Base-by-base conservation (phyloP, 2,113 vertebrate species). In the Harpagus bidentatus region DNA sequence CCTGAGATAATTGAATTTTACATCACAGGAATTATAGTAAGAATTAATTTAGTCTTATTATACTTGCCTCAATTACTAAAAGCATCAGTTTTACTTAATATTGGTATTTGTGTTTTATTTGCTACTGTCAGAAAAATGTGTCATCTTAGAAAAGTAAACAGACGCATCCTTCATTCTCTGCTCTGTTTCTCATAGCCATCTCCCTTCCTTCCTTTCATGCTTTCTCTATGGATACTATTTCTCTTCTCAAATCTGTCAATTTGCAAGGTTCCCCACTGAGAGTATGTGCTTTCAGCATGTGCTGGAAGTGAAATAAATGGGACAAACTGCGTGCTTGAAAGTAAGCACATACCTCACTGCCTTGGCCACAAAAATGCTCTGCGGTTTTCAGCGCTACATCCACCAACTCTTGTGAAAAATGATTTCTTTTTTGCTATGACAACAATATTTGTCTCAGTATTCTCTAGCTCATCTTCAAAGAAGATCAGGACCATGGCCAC, bases 41-140 rank as follows among this genome's bases (percentile, higher is more conserved):
- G 32, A 80, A 95, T 90, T 87, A 85, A 50, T 94, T 93, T 86
- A 92, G 95, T 86, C 88, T 81, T 65, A 10, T 88, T 95, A 70
- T 70, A 83, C 71, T 93, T 88, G 29, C 70, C n/a, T 86, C 62
- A 78, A 21, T 93, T 94, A 90, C 67, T 77, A 38, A 77, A 93
- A 92, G 71, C 43, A 88, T 95, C 31, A 0, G 0, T 90, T 97
- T 95, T 88, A 58, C 62, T 94, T 93, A 70, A 80, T 77, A 63
- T 8, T 77, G 74, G 58, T 76, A 66, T 93, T 93, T 82, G 40
- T 77, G 40, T 48, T 87, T 53, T 66, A 74, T 70, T 85, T 95
- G 55, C 61, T 65, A 29, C 62, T 71, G 34, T 76, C 70, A 85
- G 70, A 82, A 82, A 94, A 88, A 92, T 28, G 7, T n/a, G 50